phyloP scores from a whole-genome alignment of 2,797 vertebrate genomes.

The Lindbergichthys nudifrons region DNA sequence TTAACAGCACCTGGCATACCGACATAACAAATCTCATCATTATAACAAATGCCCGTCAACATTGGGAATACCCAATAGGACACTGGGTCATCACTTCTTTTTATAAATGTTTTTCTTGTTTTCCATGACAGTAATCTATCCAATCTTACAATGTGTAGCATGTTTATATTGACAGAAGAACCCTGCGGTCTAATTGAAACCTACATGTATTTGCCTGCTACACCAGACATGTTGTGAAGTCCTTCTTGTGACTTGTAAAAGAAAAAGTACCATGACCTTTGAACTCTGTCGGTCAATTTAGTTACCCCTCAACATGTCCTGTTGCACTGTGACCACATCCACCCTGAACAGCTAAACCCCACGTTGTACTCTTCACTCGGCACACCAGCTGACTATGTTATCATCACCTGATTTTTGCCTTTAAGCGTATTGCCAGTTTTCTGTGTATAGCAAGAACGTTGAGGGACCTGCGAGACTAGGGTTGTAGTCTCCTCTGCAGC shows the following conservation, averaged over 20 bases:
- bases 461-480: conserved; percentile 14
- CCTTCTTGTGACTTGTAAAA: neutral
- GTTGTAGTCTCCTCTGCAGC: conserved; percentile 33
- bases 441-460: conserved; percentile 41
- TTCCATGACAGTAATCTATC: too few relatives aligned
- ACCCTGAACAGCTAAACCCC: conserved; percentile 6
- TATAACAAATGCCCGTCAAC: too few relatives aligned
- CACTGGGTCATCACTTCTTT: too few relatives aligned
- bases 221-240: neutral
- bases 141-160: too few relatives aligned
- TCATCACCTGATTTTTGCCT: neutral
- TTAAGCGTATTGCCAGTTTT: conserved; percentile 34
- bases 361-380: conserved; percentile 14
- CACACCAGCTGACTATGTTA: neutral
- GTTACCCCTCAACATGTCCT: conserved; percentile 20
- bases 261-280: conserved; percentile 44
- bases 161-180: too few relatives aligned
- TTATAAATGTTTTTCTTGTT: too few relatives aligned
- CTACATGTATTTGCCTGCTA: neutral
- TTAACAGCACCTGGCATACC: too few relatives aligned
- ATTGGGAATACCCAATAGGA: too few relatives aligned
- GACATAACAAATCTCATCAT: too few relatives aligned
- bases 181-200: too few relatives aligned
- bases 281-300: conserved; percentile 36
- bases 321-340: neutral